Evolutionary conservation across 2,888 invertebrate genomes (phyloP).

Genomic region (Strigamia maritima): DNA sequence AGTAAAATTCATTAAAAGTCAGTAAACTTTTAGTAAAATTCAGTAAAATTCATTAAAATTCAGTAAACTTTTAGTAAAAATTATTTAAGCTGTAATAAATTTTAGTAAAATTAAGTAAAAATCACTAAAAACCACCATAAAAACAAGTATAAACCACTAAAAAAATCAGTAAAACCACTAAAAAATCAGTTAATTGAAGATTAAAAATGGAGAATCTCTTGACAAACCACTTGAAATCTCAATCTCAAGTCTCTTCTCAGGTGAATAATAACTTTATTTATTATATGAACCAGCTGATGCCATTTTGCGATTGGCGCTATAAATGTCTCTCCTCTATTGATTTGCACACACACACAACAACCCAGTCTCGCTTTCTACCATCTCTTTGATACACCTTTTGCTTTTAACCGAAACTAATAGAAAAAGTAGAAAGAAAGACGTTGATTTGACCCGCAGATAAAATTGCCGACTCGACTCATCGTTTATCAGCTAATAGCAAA

Average conservation of each 20-base stretch:
- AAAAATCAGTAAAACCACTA: too few relatives aligned
- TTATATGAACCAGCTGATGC: not conserved
- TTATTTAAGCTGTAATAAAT: too few relatives aligned
- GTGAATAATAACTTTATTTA: too few relatives aligned
- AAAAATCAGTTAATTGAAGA: too few relatives aligned
- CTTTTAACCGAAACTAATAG: not conserved
- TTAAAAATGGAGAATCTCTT: too few relatives aligned
- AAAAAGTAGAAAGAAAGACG: slow-evolving; percentile 14
- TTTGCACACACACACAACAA: not conserved
- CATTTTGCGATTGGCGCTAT: not conserved
- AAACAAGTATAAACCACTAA: too few relatives aligned
- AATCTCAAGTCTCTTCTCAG: not conserved
- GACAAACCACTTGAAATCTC: not conserved
- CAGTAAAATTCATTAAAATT: too few relatives aligned
- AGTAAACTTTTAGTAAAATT: too few relatives aligned
- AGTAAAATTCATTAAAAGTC: too few relatives aligned
- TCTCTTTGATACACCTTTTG: not conserved
- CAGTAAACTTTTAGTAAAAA: too few relatives aligned
- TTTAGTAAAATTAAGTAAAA: too few relatives aligned
- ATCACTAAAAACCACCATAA: too few relatives aligned
- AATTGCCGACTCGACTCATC: not conserved
- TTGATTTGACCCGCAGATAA: slow-evolving; percentile 12
- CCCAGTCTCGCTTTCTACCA: not conserved
- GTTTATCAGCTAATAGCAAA: slow-evolving; percentile 32
- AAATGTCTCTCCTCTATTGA: not conserved